Base-by-base conservation (phyloP, 2,113 vertebrate genomes). In the Sinocyclocheilus anshuiensis region DNA sequence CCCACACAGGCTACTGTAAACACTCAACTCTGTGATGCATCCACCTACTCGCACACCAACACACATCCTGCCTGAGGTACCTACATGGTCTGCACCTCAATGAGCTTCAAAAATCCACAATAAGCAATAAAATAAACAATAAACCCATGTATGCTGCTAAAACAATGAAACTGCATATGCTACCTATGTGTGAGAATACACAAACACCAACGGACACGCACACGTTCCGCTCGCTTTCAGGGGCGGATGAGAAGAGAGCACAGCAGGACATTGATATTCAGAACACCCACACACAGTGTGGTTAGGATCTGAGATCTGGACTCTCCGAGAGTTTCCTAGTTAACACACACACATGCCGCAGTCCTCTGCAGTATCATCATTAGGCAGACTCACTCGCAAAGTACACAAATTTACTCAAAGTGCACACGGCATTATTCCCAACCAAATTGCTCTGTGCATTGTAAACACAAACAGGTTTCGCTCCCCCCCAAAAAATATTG, bases 331-430 rank as follows among this genome's bases (percentile, higher is more conserved):
- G 82, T 86, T 82, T 71, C 42, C 89, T 84, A 84, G 81, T 77
- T 76, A 74, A 42, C 78, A 85, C 85, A 86, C 89, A 85, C 76
- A 83, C 63, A 86, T 84, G 67, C 71, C 84, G 87, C 89, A 79
- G 88, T 90, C 79, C 90, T 90, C 93, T 90, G 92, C 90, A 93
- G 89, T 90, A 94, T 93, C 94, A 93, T 92, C 93, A 93, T 94
- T 93, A 93, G 61, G 71, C 83, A 91, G 93, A 91, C 92, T 92
- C 90, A 92, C 94, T 93, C 86, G 92, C 89, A 91, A 90, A 92
- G 93, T 69, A 45, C 69, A 81, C 77, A 87, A 13, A 80, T 50
- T 83, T 69, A 86, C 87, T 87, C 84, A 82, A 33, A 63, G 80
- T 85, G 77, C 74, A 61, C 84, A 81, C 83, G 2, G 29, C n/a